Base-by-base conservation (phyloP, 2,888 invertebrate genomes). In the Tipula confusa region DNA sequence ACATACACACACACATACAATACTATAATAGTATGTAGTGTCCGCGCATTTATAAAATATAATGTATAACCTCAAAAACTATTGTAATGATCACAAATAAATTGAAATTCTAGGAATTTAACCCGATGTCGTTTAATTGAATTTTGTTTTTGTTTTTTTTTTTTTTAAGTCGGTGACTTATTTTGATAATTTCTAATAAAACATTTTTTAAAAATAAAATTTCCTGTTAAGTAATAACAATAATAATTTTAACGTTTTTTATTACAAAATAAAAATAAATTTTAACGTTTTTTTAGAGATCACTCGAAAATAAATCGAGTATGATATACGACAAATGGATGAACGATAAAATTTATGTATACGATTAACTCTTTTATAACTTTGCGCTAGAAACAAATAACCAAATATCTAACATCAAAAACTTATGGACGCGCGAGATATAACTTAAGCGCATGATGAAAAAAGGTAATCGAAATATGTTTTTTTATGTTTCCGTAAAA, bases 311-410 rank as follows among this genome's bases (percentile, higher is more conserved):
- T 64, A 18, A 64, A 64, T 64, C 64, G 64, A 64, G 64, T 64
- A 64, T 64, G 64, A 64, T 64, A 64, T 64, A 64, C 64, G 64
- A 64, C 64, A 64, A 64, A 64, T 64, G 64, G 64, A 64, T 64
- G 64, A 64, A 64, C 64, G 64, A 64, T 64, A 64, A 64, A 64
- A 64, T 64, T 64, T 64, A 64, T 64, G 64, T 64, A 24, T 24
- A 64, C 64, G 64, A 64, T 64, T 64, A 64, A 64, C 64, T 64
- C 64, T 64, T 64, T 64, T 24, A 64, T 64, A 64, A 64, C 64
- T 64, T 24, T 64, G 64, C 64, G 64, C 64, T 64, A 64, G 64
- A 64, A 64, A 64, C 64, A 64, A 24, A 48, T 48, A 48, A 7
- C 24, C 64, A 64, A 64, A 64, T 3, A n/a, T n/a, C n/a, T n/a